Percentiles rank a stretch among this genome's conserved stretches.
Evolutionary conservation across 2,888 invertebrate genomes (phyloP).

Genomic region (Eucera pruinosa): DNA sequence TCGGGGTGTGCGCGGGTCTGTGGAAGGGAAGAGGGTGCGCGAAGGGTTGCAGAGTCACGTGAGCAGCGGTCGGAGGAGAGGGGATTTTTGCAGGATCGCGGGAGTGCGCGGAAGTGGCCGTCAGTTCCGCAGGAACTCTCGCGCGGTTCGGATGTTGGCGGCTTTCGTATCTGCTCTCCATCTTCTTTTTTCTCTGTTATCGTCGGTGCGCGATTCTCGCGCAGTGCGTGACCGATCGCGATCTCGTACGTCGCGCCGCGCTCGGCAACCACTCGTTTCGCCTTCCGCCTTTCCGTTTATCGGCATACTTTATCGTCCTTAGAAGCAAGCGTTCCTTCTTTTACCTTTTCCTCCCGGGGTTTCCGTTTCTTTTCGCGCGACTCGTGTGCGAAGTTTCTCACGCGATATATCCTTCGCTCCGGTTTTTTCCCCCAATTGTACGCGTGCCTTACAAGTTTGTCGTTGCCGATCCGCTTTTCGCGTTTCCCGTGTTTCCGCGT

Average conservation of each 20-base stretch:
- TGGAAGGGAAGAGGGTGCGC: constrained; percentile 12
- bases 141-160: constrained; percentile 46
- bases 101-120: constrained; percentile 60
- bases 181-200: not conserved
- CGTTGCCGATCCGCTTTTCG: too few species aligned
- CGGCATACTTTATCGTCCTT: not conserved
- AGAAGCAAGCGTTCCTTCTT: too few species aligned
- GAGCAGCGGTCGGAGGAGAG: constrained; percentile 29
- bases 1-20: too few species aligned
- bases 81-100: constrained; percentile 60
- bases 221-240: constrained; percentile 39
- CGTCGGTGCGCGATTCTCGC: too few species aligned
- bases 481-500: too few species aligned
- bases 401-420: not conserved
- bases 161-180: not conserved
- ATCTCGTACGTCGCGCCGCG: too few species aligned
- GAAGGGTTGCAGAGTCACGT: constrained; percentile 58
- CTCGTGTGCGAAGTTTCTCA: too few species aligned
- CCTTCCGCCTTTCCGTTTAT: constrained; percentile 10
- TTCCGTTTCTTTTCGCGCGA: not conserved
- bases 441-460: too few species aligned
- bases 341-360: not conserved
- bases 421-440: too few species aligned
- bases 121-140: constrained; percentile 73
- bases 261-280: not conserved